Evolutionary conservation across 1,140 invertebrate genomes (phyloP), one percentile per base, ranked within the genome.

Genomic region (Lethrus apterus): DNA sequence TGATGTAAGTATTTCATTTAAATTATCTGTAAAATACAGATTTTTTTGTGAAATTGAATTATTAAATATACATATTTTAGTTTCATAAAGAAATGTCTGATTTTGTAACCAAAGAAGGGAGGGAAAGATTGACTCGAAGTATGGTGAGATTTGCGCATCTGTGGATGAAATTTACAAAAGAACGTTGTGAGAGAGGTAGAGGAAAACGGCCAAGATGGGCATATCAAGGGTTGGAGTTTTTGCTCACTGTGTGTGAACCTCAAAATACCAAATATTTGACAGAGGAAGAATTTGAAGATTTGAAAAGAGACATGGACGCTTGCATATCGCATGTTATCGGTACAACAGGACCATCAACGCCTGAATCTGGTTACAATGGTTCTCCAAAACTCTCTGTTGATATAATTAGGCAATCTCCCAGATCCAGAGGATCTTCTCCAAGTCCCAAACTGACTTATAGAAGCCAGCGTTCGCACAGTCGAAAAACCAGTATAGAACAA

Each of bases 161-260:
- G 54, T 94, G 90, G 90, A 93, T 93, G 84, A 72, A 75, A 26
- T 93, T 93, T 66, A 87, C 89, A 0, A 76, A 77, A 49, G 78
- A 81, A 50, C 74, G 83, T 19, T 93, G 88, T 62, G 89, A 93
- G 62, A 70, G 81, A 31, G 90, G 90, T 0, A 70, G 87, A 33
- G 89, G 90, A 2, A 70, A 86, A 49, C 72, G 86, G 48, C 89
- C 90, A 0, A 71, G 87, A 60, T 93, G 86, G 86, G 86, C 86
- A 4, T 81, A 80, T 60, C 82, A 88, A 59, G 90, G 90, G 2
- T 60, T 93, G 13, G 89, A 93, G 52, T 93, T 90, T 66, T 66
- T 94, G 2, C 81, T 86, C 53, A 70, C 80, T 19, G 83, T 87
- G 0, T 89, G 86, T 57, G 85, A 92, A 56, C 87, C 89, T 0